Conservation (phyloP, 2,113 vertebrate species). For the Phycodurus eques region DNA sequence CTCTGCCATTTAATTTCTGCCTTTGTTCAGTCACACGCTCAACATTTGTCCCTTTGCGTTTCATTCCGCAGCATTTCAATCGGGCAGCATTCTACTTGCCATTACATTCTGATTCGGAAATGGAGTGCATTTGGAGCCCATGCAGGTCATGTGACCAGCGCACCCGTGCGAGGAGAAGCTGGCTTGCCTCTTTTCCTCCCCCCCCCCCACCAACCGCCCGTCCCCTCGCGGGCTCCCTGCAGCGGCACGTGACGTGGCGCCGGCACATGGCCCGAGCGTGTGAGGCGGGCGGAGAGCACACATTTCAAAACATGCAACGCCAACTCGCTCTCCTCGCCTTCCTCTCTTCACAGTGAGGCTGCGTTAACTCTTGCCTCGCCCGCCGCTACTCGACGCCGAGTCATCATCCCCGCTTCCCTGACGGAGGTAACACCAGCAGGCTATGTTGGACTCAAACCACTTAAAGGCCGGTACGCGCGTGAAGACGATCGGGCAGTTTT, state of each 20-base stretch:
- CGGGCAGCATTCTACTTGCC: no score
- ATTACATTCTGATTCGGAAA: not conserved
- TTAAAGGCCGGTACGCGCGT: no score
- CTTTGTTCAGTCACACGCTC: no score
- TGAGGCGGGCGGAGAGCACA: conserved; percentile 51
- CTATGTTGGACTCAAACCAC: no score
- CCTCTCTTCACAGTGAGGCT: conserved; percentile 10
- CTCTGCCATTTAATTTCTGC: no score
- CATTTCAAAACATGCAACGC: conserved; percentile 57
- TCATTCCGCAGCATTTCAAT: no score
- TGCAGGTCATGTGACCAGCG: not conserved
- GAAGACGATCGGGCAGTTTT: no score
- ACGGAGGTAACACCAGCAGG: no score
- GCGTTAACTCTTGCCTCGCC: conserved; percentile 56
- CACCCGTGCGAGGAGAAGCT: not conserved
- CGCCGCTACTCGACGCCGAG: conserved; percentile 18
- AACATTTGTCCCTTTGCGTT: no score
- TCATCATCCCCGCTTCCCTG: not conserved
- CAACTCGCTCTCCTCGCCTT: conserved; percentile 20
- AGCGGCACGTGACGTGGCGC: conserved; percentile 74
- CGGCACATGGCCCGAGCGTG: conserved; percentile 78
- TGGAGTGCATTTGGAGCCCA: not conserved
- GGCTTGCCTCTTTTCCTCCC: not conserved
- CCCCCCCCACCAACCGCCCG: conserved; percentile 8
- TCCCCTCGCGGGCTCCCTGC: conserved; percentile 54